Conservation (phyloP, 2,888 invertebrate genomes). For the Ormyrus thymus region DNA sequence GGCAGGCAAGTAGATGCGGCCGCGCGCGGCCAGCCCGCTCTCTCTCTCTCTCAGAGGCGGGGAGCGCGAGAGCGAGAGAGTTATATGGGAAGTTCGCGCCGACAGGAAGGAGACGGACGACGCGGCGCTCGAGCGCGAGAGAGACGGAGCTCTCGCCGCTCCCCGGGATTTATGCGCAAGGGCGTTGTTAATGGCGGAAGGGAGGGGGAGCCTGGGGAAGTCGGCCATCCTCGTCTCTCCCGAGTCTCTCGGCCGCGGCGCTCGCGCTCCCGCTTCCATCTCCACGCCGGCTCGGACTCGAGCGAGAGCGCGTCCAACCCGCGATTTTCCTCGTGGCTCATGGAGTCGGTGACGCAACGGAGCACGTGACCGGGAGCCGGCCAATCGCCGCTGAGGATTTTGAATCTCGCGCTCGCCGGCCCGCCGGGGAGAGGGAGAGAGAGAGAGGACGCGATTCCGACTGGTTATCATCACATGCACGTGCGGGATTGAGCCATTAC, state of each 20-base stretch:
- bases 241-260: not conserved
- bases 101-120: slow-evolving; percentile 56
- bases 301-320: slow-evolving; percentile 27
- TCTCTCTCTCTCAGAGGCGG: slow-evolving; percentile 61
- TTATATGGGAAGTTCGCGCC: slow-evolving; percentile 46
- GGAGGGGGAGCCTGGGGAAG: slow-evolving; percentile 61
- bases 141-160: slow-evolving; percentile 61
- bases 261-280: slow-evolving; percentile 34
- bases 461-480: slow-evolving; percentile 72
- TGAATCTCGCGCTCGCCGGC: slow-evolving; percentile 62
- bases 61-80: slow-evolving; percentile 57
- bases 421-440: slow-evolving; percentile 47
- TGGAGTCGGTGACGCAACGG: slow-evolving; percentile 64
- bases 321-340: slow-evolving; percentile 53
- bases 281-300: slow-evolving; percentile 2
- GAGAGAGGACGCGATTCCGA: slow-evolving; percentile 27
- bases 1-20: slow-evolving; percentile 10
- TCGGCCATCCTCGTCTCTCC: slow-evolving; percentile 36
- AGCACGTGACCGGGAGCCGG: slow-evolving; percentile 59
- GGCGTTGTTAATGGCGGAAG: slow-evolving; percentile 74
- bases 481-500: slow-evolving; percentile 75
- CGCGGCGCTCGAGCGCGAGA: slow-evolving; percentile 21
- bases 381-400: slow-evolving; percentile 11
- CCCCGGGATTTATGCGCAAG: slow-evolving; percentile 74
- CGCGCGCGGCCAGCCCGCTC: slow-evolving; percentile 45